Conservation (phyloP, 2,797 vertebrate species). For the Tenualosa ilisha region DNA sequence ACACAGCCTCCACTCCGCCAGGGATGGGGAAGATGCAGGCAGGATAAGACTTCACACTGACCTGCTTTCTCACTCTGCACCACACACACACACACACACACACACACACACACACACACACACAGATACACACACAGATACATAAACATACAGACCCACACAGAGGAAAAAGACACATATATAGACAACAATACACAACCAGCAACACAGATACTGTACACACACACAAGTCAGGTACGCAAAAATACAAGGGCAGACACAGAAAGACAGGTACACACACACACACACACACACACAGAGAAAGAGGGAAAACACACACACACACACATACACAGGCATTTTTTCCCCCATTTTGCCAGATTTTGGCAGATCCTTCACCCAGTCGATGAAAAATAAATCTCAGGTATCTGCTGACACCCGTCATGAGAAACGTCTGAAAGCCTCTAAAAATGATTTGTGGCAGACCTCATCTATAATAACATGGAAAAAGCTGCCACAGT, state of each 20-base stretch:
- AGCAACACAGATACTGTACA: not conserved
- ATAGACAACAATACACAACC: not conserved
- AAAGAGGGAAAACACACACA: too few relatives aligned
- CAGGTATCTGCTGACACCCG: slow-evolving; percentile 5
- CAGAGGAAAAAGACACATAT: not conserved
- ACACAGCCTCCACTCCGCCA: slow-evolving; percentile 74
- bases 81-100: not conserved
- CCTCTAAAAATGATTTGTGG: slow-evolving; percentile 1
- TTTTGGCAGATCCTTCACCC: slow-evolving; percentile 13
- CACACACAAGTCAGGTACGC: not conserved
- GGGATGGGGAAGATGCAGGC: slow-evolving; percentile 76
- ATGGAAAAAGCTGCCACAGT: not conserved
- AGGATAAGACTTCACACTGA: slow-evolving; percentile 68
- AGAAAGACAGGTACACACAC: not conserved
- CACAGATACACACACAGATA: not conserved
- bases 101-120: not conserved
- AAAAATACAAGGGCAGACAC: not conserved
- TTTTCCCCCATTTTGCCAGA: not conserved
- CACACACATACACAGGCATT: not conserved
- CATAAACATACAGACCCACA: not conserved
- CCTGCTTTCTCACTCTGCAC: not conserved
- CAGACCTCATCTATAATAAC: not conserved
- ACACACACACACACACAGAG: not conserved
- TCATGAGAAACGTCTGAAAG: not conserved
- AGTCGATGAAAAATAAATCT: slow-evolving; percentile 23